phyloP scores from a whole-genome alignment of 2,113 vertebrate species.

The Hiodon alosoides region DNA sequence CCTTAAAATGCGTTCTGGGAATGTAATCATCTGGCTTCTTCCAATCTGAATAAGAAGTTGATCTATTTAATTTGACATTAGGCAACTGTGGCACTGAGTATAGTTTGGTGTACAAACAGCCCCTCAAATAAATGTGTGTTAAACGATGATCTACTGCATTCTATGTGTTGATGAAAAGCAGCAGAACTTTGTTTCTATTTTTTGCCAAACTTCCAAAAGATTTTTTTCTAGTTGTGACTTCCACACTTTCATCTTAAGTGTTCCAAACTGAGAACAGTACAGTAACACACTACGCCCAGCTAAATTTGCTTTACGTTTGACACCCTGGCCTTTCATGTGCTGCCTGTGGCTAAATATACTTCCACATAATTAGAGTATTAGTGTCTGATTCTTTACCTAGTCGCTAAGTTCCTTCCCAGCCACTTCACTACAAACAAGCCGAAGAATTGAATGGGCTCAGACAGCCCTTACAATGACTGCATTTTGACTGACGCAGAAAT shows the following conservation, averaged over 20 bases:
- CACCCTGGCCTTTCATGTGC: slow-evolving; percentile 1
- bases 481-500: not conserved
- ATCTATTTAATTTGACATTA: no score
- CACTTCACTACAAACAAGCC: not conserved
- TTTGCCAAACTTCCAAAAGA: slow-evolving; percentile 15
- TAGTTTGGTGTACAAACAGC: no score
- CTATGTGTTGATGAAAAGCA: not conserved
- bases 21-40: no score
- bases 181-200: not conserved
- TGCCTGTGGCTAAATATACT: slow-evolving; percentile 26
- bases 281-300: not conserved
- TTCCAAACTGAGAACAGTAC: not conserved
- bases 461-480: not conserved
- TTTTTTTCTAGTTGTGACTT: not conserved
- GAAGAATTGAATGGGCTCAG: not conserved
- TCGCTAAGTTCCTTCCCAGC: not conserved
- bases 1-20: no score
- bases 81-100: no score
- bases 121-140: not conserved
- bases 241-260: not conserved
- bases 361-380: slow-evolving; percentile 28
- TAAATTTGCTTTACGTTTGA: not conserved
- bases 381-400: slow-evolving; percentile 27
- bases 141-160: not conserved
- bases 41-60: no score